Base-by-base conservation (phyloP, 2,797 vertebrate genomes). In the Eurystomus glaucurus region DNA sequence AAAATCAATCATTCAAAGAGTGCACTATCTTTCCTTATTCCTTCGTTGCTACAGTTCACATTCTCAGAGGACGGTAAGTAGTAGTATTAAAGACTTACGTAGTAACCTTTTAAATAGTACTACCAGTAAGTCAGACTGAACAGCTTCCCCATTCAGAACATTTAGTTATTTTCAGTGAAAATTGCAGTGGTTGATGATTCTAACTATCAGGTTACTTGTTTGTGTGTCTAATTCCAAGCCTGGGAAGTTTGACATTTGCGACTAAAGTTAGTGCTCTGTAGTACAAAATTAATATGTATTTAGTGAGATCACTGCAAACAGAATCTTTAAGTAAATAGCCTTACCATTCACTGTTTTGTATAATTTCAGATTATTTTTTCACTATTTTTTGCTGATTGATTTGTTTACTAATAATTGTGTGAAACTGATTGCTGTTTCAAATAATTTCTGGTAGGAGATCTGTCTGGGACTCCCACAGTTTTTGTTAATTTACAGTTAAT, bases 1-100 rank as follows among this genome's bases (percentile, higher is more conserved):
- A 99, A 99, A 98, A 99, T 99, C 89, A 99, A 99, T 98, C 99
- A 99, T 97, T 99, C 99, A 13, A 99, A 99, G 98, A 99, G 99
- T 52, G 91, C 98, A 0, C 97, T 99, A 74, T 99, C 99, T 88
- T 99, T 99, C 97, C 99, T 99, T 46, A 85, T 99, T 83, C 99
- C 99, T 17, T 99, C 99, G 0, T 97, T 99, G 91, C 98, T 99
- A 17, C 99, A 99, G 88, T 99, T 99, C 97, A 99, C 99, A 1
- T 99, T 99, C 94, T 99, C 99, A 69, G 99, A 99, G 96, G 99
- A 99, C 70, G 99, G 99, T 99, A 92, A 98, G 98, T 98, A 68
- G 45, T 77, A 3, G 35, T 70, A 8, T n/a, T 54, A 7, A 85
- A 58, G n/a, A 13, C 22, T 16, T 83, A 35, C 3, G 2, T 6